These are phyloP conservation scores for Gobio occitaniae DNA, from an alignment of 2,797 vertebrate species.

Conservation along the genomic window DNA sequence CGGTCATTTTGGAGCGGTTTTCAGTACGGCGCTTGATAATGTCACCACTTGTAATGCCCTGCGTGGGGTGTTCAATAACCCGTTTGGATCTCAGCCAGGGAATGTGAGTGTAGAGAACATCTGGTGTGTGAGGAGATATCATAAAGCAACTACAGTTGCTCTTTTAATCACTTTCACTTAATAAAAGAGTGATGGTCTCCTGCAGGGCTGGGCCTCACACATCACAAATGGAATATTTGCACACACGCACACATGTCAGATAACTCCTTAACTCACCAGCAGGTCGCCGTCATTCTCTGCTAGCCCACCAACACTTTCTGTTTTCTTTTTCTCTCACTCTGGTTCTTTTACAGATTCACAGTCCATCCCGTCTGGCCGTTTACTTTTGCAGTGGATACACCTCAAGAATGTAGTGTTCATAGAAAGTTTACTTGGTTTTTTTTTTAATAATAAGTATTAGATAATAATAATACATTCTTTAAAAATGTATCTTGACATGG, in stretches of 20 bases:
- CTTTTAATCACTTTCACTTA: slow-evolving; percentile 63
- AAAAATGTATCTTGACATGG: not conserved
- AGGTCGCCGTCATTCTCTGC: slow-evolving; percentile 45
- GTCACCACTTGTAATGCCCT: slow-evolving; percentile 3
- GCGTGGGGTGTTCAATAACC: slow-evolving; percentile 43
- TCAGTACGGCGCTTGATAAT: not conserved
- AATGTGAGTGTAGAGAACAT: slow-evolving; percentile 36
- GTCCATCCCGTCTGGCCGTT: not conserved
- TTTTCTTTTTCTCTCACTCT: slow-evolving; percentile 26
- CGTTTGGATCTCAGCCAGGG: slow-evolving; percentile 28
- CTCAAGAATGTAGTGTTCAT: not conserved
- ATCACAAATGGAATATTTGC: slow-evolving; percentile 38
- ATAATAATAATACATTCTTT: not conserved
- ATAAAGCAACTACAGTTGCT: slow-evolving; percentile 52
- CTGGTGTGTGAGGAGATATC: slow-evolving; percentile 55
- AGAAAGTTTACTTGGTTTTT: not conserved
- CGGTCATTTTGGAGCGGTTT: not conserved
- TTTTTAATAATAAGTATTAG: not conserved
- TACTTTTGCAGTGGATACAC: not conserved
- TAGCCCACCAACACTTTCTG: slow-evolving; percentile 41
- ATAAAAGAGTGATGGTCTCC: slow-evolving; percentile 53
- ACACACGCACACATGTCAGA: slow-evolving; percentile 36
- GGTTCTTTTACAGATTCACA: not conserved
- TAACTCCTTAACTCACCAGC: slow-evolving; percentile 50
- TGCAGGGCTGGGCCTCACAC: slow-evolving; percentile 48